Percentiles rank a stretch among this genome's conserved stretches.
Conservation (phyloP, 2,797 vertebrate species). For the Mormyrops attenuatus region DNA sequence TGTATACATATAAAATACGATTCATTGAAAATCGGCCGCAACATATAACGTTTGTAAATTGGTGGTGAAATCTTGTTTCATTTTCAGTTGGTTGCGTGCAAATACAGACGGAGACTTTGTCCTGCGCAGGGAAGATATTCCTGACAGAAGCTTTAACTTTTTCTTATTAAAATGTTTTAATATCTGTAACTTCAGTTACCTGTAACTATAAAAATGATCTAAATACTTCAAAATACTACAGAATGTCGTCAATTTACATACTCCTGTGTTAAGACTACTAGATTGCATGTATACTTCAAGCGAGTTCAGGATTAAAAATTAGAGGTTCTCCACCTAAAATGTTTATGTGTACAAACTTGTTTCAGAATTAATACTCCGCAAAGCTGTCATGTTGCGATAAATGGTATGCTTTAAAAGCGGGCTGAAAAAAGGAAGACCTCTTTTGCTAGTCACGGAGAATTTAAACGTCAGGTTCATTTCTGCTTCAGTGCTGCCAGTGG, state of each 20-base stretch:
- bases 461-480: not conserved
- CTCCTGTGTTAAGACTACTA: not conserved
- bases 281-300: not conserved
- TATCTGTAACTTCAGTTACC: not conserved
- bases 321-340: not conserved
- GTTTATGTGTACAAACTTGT: not conserved
- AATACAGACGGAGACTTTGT: not conserved
- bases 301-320: not conserved
- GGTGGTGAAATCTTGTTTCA: not conserved
- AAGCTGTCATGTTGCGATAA: not conserved
- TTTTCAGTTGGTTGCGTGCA: not conserved
- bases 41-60: not conserved
- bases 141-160: not conserved
- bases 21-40: not conserved
- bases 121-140: not conserved
- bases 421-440: not conserved
- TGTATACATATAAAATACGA: not conserved
- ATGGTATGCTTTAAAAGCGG: not conserved
- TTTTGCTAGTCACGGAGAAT: not conserved
- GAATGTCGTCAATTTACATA: not conserved
- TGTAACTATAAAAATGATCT: not conserved
- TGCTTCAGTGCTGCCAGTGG: not conserved
- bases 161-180: not conserved
- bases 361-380: not conserved
- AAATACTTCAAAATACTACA: not conserved